Evolutionary conservation across 2,797 vertebrate genomes (phyloP).

Genomic region (Chaetodon trifasciatus): DNA sequence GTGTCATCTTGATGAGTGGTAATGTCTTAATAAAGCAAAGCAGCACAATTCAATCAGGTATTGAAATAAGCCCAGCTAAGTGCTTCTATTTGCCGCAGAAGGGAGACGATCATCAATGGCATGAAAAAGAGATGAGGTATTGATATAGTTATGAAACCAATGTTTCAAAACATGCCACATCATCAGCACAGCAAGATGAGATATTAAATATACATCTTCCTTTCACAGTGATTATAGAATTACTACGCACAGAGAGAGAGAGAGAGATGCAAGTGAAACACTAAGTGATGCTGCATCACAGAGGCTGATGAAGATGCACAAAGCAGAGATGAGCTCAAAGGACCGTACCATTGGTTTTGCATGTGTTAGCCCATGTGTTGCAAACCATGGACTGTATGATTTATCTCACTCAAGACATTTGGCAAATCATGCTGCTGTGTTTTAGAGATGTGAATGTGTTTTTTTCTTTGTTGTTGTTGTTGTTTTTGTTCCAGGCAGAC

Average conservation of each 20-base stretch:
- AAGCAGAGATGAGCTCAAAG: not conserved
- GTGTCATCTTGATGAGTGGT: slow-evolving; percentile 44
- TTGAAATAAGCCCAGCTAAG: slow-evolving; percentile 70
- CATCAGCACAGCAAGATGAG: slow-evolving; percentile 79
- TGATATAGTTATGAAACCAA: slow-evolving; percentile 85
- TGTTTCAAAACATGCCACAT: slow-evolving; percentile 84
- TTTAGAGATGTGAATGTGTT: not conserved
- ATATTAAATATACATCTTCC: slow-evolving; percentile 81
- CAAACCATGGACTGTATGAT: not conserved
- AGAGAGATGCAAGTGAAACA: slow-evolving; percentile 27
- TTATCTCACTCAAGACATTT: not conserved
- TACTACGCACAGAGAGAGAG: slow-evolving; percentile 52
- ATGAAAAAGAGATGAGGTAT: slow-evolving; percentile 87
- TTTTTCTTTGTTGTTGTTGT: not conserved
- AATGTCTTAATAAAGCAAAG: slow-evolving; percentile 59
- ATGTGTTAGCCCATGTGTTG: not conserved
- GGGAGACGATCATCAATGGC: slow-evolving; percentile 70
- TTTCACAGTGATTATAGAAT: slow-evolving; percentile 70
- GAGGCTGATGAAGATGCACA: slow-evolving; percentile 11
- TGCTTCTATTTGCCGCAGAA: slow-evolving; percentile 66
- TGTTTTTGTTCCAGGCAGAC: not conserved
- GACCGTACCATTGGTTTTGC: not conserved
- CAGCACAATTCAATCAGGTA: slow-evolving; percentile 58
- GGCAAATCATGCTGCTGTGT: not conserved
- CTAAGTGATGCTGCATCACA: slow-evolving; percentile 30